Percentiles rank a stretch among this genome's conserved stretches.
Conservation (phyloP, 2,113 vertebrate species). For the Ia io region DNA sequence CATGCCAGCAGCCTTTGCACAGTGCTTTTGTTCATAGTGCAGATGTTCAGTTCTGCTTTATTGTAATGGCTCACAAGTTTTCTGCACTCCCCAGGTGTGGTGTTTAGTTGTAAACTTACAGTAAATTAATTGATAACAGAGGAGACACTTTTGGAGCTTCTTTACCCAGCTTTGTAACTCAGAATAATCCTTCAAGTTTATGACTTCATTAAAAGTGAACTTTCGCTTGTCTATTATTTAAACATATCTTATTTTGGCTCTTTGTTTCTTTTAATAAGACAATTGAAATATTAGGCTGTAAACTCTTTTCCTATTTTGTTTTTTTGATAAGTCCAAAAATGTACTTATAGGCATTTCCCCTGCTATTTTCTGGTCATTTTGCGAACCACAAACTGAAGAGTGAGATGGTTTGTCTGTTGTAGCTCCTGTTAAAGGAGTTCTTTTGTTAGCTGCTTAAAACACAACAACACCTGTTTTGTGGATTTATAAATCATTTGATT, state of each 20-base stretch:
- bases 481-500: constrained; percentile 54
- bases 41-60: constrained; percentile 49
- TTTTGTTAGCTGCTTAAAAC: constrained; percentile 56
- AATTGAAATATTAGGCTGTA: constrained; percentile 54
- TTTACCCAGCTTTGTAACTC: constrained; percentile 50
- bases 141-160: constrained; percentile 56
- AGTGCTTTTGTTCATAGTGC: constrained; percentile 68
- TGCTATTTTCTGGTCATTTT: constrained; percentile 68
- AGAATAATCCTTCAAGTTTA: constrained; percentile 54
- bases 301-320: background rate
- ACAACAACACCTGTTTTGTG: background rate
- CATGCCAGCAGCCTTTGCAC: constrained; percentile 62
- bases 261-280: constrained; percentile 50
- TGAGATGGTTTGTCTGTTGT: constrained; percentile 47
- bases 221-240: constrained; percentile 39
- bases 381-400: constrained; percentile 69
- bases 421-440: constrained; percentile 31
- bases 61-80: constrained; percentile 68
- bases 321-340: constrained; percentile 51
- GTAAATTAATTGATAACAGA: constrained; percentile 50
- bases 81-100: constrained; percentile 57
- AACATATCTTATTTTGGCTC: constrained; percentile 42
- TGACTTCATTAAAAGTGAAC: constrained; percentile 60
- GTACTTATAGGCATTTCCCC: constrained; percentile 37
- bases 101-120: constrained; percentile 50